Percentiles rank a stretch among this genome's conserved stretches.
Evolutionary conservation across 2,113 vertebrate species (phyloP).

Genomic region (Prunella himalayana): DNA sequence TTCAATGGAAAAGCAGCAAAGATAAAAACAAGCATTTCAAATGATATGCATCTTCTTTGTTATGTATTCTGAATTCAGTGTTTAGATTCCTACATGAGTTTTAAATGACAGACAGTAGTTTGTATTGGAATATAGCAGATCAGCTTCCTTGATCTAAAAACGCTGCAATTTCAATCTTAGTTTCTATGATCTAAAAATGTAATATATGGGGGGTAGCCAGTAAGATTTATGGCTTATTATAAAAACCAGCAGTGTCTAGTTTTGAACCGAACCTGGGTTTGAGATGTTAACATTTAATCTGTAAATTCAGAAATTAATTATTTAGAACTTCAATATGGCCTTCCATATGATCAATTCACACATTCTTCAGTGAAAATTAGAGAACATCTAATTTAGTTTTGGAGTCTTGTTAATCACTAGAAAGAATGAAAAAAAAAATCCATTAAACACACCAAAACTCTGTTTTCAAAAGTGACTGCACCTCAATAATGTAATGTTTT

Average conservation of each 20-base stretch:
- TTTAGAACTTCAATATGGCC: neutral
- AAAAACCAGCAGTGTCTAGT: neutral
- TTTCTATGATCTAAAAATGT: neutral
- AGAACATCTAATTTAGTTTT: neutral
- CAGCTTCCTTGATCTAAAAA: neutral
- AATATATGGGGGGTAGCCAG: neutral
- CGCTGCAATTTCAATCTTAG: neutral
- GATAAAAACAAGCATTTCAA: constrained; percentile 71
- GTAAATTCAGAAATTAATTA: neutral
- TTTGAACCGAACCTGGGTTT: neutral
- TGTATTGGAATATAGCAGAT: neutral
- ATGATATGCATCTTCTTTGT: constrained; percentile 31
- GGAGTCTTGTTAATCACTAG: neutral
- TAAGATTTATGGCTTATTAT: neutral
- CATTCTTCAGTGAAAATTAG: neutral
- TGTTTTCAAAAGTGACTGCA: neutral
- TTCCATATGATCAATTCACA: neutral
- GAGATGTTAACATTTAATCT: neutral
- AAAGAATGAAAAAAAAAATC: neutral
- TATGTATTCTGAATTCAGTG: neutral
- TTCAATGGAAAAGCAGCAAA: constrained; percentile 81
- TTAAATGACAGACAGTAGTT: neutral
- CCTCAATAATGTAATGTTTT: neutral
- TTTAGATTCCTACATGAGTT: neutral
- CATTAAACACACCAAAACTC: neutral